Evolutionary conservation across 2,797 vertebrate genomes (phyloP).

Genomic region (Anabas testudineus): DNA sequence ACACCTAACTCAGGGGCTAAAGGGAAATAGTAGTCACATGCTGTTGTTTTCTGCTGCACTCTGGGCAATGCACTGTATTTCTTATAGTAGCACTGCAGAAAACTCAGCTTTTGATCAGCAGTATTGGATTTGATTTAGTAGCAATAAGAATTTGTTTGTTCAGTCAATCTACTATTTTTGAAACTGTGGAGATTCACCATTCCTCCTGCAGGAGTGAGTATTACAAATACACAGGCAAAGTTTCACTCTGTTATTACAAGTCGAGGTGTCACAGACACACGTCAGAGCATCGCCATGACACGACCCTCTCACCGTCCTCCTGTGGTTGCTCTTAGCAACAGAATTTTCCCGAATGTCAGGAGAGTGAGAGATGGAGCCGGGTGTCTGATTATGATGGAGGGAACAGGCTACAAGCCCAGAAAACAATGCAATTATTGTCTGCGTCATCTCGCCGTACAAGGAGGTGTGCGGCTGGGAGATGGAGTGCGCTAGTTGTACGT

Average conservation of each 20-base stretch:
- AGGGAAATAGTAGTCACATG: conserved; percentile 40
- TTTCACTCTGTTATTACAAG: conserved; percentile 50
- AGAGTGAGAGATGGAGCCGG: conserved; percentile 48
- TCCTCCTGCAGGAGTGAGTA: conserved; percentile 34
- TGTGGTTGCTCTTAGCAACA: conserved; percentile 74
- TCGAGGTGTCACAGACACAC: conserved; percentile 29
- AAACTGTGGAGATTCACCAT: conserved; percentile 16
- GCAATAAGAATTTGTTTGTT: conserved; percentile 8
- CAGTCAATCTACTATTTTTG: conserved; percentile 3
- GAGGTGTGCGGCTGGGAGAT: conserved; percentile 9
- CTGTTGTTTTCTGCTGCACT: conserved; percentile 25
- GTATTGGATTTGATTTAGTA: conserved; percentile 9
- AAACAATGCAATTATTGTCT: conserved; percentile 66
- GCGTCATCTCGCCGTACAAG: conserved; percentile 40
- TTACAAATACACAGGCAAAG: conserved; percentile 50
- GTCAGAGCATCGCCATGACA: conserved; percentile 32
- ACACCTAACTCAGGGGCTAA: conserved; percentile 46
- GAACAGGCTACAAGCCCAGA: conserved; percentile 43
- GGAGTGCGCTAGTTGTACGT: conserved; percentile 26
- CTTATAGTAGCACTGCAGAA: conserved; percentile 22
- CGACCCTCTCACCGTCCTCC: conserved; percentile 44
- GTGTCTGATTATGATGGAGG: conserved; percentile 62
- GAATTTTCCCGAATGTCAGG: conserved; percentile 62
- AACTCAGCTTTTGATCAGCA: conserved; percentile 4
- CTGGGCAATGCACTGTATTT: background rate